These are phyloP conservation scores for Drosophila sulfurigaster DNA, from an alignment of 1,140 invertebrate genomes.

Conservation along the genomic window DNA sequence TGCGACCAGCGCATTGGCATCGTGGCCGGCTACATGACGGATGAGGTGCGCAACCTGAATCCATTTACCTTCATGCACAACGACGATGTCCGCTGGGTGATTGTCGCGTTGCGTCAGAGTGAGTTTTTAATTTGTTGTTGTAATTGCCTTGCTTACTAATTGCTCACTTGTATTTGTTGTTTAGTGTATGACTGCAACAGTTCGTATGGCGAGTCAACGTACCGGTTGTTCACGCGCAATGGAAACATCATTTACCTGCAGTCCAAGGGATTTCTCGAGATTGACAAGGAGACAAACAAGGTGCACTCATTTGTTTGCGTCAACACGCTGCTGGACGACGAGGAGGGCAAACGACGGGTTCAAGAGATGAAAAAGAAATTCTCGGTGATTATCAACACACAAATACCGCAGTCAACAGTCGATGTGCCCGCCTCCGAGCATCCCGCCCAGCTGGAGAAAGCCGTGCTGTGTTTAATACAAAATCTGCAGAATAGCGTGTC, in stretches of 20 bases:
- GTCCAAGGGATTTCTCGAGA: conserved; percentile 92
- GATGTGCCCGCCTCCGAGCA: conserved; percentile 88
- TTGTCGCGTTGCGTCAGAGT: conserved; percentile 94
- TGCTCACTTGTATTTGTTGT: conserved; percentile 35
- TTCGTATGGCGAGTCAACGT: conserved; percentile 91
- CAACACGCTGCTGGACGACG: conserved; percentile 91
- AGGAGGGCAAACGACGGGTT: conserved; percentile 89
- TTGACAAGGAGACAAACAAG: conserved; percentile 89
- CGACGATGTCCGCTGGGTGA: conserved; percentile 93
- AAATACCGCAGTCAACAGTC: conserved; percentile 80
- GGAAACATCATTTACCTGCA: conserved; percentile 92
- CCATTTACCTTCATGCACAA: conserved; percentile 95
- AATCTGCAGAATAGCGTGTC: conserved; percentile 85
- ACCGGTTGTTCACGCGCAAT: conserved; percentile 91
- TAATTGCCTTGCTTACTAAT: background rate
- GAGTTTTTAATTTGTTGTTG: conserved; percentile 86
- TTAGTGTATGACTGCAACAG: conserved; percentile 93
- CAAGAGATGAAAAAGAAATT: conserved; percentile 90
- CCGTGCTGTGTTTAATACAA: conserved; percentile 89
- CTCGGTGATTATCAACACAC: conserved; percentile 87
- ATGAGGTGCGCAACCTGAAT: conserved; percentile 92
- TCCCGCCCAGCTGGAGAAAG: conserved; percentile 88
- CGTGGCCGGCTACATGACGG: conserved; percentile 93
- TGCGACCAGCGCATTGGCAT: conserved; percentile 94
- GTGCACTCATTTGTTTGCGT: conserved; percentile 94